Base-by-base conservation (phyloP, 1,140 invertebrate genomes). In the Sipha flava region DNA sequence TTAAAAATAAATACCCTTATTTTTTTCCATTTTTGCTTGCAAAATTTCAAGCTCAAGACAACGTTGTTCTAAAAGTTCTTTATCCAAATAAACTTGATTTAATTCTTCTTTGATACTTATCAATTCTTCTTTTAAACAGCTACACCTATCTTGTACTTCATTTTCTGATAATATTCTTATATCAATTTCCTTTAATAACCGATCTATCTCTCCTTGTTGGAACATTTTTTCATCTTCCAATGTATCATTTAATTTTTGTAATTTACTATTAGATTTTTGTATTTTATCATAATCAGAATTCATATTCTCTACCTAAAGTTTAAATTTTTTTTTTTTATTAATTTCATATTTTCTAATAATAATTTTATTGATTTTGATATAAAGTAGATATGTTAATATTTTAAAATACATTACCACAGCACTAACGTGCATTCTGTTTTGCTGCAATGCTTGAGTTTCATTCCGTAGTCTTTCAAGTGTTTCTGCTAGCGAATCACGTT, bases 31-130 rank as follows among this genome's bases (percentile, higher is more conserved):
- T 82, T 91, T 88, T 31, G 89, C 86, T 21, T 94, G 89, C 16
- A 93, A 85, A 82, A 87, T 88, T 79, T 94, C 92, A 0, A 89
- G 88, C 85, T 94, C 93, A 26, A 90, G 82, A 84, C 93, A 92
- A 82, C 94, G 92, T 83, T 94, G 92, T 81, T 94, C 92, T 1
- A 94, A 84, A 83, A 94, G 86, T 83, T 94, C 93, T 57, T 90
- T 88, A 1, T 89, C 87, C 0, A 94, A 85, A 80, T 90, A 89
- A 0, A 90, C 86, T 83, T 92, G 91, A 84, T 91, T 92, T 1
- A 94, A 85, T 81, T 94, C 93, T 85, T 94, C 92, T 1, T 91
- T 85, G 3, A 91, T 82, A 0, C 90, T 90, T 21, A 94, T 87
- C 1, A 93, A 84, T 83, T 94, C 92, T 84, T 93, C 91, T 64